Conservation (phyloP, 2,113 vertebrate genomes). For the Lichenostomus cassidix region DNA sequence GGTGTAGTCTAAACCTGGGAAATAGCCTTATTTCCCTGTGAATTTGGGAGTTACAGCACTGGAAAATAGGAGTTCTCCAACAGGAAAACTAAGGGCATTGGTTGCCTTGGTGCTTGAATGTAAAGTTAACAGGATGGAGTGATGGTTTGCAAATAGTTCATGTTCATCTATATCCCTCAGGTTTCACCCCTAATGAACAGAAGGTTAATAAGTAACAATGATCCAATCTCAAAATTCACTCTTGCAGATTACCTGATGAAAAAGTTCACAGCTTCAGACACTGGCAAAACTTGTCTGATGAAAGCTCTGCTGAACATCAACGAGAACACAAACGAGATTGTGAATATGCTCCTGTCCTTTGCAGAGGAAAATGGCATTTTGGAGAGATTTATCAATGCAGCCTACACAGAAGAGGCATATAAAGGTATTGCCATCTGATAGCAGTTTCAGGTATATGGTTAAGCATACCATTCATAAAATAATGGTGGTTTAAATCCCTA, state of each 20-base stretch:
- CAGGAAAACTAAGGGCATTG: too few relatives aligned
- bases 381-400: slow-evolving; percentile 76
- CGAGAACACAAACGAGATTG: slow-evolving; percentile 69
- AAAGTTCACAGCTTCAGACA: slow-evolving; percentile 77
- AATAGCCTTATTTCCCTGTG: not conserved
- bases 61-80: not conserved
- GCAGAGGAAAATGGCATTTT: slow-evolving; percentile 75
- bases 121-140: not conserved
- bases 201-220: not conserved
- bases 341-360: slow-evolving; percentile 70
- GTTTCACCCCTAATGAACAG: not conserved
- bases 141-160: not conserved
- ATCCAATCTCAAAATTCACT: not conserved
- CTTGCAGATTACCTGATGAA: slow-evolving; percentile 79
- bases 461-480: not conserved
- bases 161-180: not conserved
- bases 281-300: slow-evolving; percentile 83
- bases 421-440: slow-evolving; percentile 66
- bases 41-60: not conserved
- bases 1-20: not conserved
- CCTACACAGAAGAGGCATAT: slow-evolving; percentile 81
- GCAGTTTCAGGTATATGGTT: not conserved
- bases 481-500: not conserved
- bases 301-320: slow-evolving; percentile 83
- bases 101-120: not conserved